Evolutionary conservation across 2,888 invertebrate genomes (phyloP).

Genomic region (Theretra japonica): DNA sequence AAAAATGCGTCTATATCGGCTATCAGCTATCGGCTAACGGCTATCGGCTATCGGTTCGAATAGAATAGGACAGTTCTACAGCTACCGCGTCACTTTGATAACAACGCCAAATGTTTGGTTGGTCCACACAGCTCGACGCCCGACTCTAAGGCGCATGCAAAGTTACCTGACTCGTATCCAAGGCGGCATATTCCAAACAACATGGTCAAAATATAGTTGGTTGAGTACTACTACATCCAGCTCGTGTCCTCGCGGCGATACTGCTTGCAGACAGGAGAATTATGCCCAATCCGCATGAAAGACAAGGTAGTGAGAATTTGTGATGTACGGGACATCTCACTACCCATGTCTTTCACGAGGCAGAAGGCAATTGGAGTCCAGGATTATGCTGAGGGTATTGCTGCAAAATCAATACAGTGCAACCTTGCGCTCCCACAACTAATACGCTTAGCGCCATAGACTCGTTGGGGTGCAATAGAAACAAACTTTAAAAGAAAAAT

Average conservation of each 20-base stretch:
- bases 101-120: conserved; percentile 16
- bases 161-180: neutral
- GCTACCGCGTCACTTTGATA: neutral
- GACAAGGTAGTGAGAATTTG: conserved; percentile 97
- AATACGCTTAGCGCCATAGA: neutral
- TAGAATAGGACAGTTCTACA: conserved; percentile 6
- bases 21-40: conserved; percentile 6
- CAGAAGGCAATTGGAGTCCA: conserved; percentile 67
- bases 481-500: neutral
- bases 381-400: conserved; percentile 2
- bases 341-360: conserved; percentile 99
- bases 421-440: conserved; percentile 7
- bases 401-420: neutral
- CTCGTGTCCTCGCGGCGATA: neutral
- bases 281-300: conserved; percentile 92
- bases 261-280: conserved; percentile 37
- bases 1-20: neutral
- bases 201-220: neutral
- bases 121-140: conserved; percentile 3
- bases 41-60: conserved; percentile 1
- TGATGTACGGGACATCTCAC: conserved; percentile 93
- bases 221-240: neutral
- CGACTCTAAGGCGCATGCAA: neutral
- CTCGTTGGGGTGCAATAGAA: neutral
- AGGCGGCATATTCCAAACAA: neutral